Percentiles rank a stretch among this genome's conserved stretches.
phyloP scores from a whole-genome alignment of 2,113 vertebrate genomes.

The Apodemus sylvaticus region DNA sequence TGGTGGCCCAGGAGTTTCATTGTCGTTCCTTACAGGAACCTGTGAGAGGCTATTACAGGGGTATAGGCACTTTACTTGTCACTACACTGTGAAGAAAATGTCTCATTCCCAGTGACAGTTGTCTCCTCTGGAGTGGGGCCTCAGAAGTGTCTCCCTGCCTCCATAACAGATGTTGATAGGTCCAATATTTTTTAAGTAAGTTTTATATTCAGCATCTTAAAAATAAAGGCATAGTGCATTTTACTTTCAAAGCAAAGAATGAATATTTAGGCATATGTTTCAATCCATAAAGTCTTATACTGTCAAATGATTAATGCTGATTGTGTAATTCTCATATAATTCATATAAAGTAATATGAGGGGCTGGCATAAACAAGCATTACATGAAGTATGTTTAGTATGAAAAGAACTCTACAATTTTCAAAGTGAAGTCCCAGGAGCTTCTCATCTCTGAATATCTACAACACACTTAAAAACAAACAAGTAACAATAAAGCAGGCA shows the following conservation, averaged over 20 bases:
- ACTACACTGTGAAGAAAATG: background rate
- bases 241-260: slow-evolving; percentile 12
- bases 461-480: slow-evolving; percentile 25
- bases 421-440: slow-evolving; percentile 28
- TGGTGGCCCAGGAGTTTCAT: background rate
- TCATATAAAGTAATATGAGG: slow-evolving; percentile 24
- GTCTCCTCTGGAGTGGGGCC: background rate
- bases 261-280: background rate
- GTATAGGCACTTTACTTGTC: no score
- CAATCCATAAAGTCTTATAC: background rate
- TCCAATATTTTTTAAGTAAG: background rate
- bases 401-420: background rate
- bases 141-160: background rate
- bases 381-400: background rate
- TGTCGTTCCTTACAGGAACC: background rate
- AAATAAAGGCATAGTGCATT: background rate
- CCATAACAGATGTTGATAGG: background rate
- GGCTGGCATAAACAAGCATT: background rate
- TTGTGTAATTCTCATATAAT: slow-evolving; percentile 48
- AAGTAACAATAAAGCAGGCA: background rate
- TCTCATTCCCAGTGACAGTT: background rate
- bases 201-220: slow-evolving; percentile 6
- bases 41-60: background rate
- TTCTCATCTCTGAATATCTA: slow-evolving; percentile 26
- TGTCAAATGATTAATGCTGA: slow-evolving; percentile 42